phyloP scores from a whole-genome alignment of 1,140 invertebrate species.

The Fopius arisanus region DNA sequence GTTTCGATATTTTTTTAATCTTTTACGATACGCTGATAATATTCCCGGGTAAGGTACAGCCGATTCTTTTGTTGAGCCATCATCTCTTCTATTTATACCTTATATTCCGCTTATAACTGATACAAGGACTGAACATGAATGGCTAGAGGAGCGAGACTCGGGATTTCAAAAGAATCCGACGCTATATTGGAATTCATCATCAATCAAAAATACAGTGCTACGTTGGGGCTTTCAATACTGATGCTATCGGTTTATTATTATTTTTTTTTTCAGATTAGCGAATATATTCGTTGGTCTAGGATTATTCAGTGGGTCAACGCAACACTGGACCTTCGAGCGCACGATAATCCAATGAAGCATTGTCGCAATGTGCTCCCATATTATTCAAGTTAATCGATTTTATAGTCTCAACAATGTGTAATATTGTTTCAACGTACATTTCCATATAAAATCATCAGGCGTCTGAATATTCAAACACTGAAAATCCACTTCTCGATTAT shows the following conservation, averaged over 20 bases:
- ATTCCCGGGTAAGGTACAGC: not conserved
- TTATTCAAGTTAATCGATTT: conserved; percentile 9
- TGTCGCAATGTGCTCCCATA: not conserved
- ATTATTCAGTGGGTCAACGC: not conserved
- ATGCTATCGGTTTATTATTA: too few species aligned
- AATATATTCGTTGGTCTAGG: not conserved
- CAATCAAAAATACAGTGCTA: too few species aligned
- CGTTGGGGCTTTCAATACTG: too few species aligned
- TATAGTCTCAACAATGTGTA: not conserved
- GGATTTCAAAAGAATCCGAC: not conserved
- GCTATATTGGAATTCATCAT: not conserved
- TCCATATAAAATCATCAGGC: not conserved
- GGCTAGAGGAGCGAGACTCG: not conserved
- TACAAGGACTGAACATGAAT: not conserved
- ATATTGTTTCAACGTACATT: not conserved
- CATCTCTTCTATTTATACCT: not conserved
- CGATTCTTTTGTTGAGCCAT: not conserved
- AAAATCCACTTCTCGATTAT: not conserved
- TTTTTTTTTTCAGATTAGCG: too few species aligned
- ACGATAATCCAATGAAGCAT: not conserved
- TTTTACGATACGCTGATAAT: not conserved
- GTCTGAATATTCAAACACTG: too few species aligned
- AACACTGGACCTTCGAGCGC: not conserved
- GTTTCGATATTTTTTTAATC: not conserved
- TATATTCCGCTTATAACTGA: not conserved